Evolutionary conservation across 2,797 vertebrate species (phyloP).

Genomic region (Hemitrygon akajei): DNA sequence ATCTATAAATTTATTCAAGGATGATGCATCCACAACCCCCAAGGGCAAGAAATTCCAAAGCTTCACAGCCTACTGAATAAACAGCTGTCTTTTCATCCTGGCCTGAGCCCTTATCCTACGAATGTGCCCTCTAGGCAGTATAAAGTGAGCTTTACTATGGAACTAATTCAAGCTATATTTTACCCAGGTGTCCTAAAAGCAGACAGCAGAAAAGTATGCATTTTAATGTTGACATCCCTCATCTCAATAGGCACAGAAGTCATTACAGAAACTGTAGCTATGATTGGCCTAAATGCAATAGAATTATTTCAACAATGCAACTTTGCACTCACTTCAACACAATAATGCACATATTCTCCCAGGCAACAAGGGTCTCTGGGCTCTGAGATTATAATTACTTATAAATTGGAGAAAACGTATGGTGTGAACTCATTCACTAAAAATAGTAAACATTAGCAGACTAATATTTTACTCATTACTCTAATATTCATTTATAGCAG

Average conservation of each 20-base stretch:
- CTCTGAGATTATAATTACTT: neutral
- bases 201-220: neutral
- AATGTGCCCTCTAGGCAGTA: neutral
- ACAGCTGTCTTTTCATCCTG: too few species aligned
- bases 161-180: neutral
- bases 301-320: neutral
- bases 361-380: neutral
- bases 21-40: too few species aligned
- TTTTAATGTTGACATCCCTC: neutral
- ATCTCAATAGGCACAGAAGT: neutral
- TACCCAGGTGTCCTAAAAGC: neutral
- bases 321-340: neutral
- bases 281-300: neutral
- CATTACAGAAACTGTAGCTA: neutral
- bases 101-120: too few species aligned
- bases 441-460: neutral
- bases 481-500: neutral
- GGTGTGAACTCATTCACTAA: neutral
- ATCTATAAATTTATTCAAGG: too few species aligned
- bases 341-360: neutral
- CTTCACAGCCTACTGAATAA: too few species aligned
- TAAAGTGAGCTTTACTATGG: neutral
- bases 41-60: too few species aligned
- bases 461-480: conserved; percentile 6
- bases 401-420: neutral